phyloP scores from a whole-genome alignment of 92 coral and sea anemone species.

The Ricordea florida region DNA sequence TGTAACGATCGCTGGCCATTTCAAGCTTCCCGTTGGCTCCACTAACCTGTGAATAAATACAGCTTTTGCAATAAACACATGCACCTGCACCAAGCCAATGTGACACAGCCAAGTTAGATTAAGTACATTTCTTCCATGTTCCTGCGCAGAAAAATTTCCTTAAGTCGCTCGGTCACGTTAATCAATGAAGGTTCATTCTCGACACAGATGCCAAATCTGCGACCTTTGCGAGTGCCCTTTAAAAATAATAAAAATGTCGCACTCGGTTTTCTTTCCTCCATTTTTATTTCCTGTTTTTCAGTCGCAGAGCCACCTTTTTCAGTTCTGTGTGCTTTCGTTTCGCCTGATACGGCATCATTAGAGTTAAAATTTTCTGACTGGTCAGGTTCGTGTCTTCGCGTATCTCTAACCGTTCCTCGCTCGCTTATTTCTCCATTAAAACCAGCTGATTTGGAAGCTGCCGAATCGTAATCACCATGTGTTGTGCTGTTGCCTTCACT shows the following conservation, averaged over 20 bases:
- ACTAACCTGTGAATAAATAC: conserved; percentile 17
- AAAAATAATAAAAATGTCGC: conserved; percentile 54
- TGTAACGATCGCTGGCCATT: too few species aligned
- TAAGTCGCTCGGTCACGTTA: conserved; percentile 79
- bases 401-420: too few species aligned
- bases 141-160: conserved; percentile 80
- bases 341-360: not conserved
- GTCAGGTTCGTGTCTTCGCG: too few species aligned
- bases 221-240: conserved; percentile 69
- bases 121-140: conserved; percentile 96
- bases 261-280: conserved; percentile 59
- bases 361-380: not conserved
- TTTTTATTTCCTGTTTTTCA: conserved; percentile 16
- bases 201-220: conserved; percentile 75
- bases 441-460: too few species aligned
- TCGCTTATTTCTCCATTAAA: too few species aligned
- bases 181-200: conserved; percentile 76
- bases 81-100: conserved; percentile 25
- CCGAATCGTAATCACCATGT: too few species aligned
- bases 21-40: not conserved
- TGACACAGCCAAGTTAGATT: conserved; percentile 34
- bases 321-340: not conserved
- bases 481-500: too few species aligned
- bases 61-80: not conserved
- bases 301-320: not conserved